Percentiles rank a stretch among this genome's conserved stretches.
These are phyloP conservation scores for Phainopepla nitens DNA, from an alignment of 2,113 vertebrate genomes.

Conservation along the genomic window DNA sequence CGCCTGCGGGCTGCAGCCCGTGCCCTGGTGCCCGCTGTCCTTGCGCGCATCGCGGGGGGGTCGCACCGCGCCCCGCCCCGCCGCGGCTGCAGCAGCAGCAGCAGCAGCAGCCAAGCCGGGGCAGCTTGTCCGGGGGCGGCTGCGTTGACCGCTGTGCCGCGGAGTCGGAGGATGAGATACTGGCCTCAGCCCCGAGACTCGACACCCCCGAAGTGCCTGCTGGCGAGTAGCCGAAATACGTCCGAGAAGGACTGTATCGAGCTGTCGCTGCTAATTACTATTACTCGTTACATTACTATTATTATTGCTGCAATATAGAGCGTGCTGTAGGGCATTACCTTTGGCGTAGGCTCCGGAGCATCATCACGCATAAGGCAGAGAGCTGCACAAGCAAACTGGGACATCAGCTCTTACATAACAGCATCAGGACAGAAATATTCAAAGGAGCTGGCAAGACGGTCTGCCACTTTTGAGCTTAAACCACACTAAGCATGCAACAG, in stretches of 20 bases:
- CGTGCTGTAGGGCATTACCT: not conserved
- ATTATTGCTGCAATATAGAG: not conserved
- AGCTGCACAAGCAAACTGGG: conserved; percentile 30
- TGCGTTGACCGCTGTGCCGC: not conserved
- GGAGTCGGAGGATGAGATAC: not conserved
- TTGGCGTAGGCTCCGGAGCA: not conserved
- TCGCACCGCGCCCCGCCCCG: not conserved
- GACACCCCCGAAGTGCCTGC: not conserved
- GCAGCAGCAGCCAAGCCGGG: not conserved
- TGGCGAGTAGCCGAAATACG: not conserved
- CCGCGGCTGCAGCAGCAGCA: not conserved
- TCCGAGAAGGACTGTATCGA: not conserved
- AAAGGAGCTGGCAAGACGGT: not conserved
- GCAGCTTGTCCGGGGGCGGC: not conserved
- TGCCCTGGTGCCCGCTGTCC: not conserved
- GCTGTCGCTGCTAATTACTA: not conserved
- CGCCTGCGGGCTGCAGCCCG: not conserved
- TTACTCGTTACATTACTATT: not conserved
- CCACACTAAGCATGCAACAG: not conserved
- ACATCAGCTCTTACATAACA: conserved; percentile 29
- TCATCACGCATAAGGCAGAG: not conserved
- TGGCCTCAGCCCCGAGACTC: not conserved
- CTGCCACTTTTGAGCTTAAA: not conserved
- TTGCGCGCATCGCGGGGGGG: not conserved
- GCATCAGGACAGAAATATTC: not conserved